Conservation (phyloP, 2,888 invertebrate species). For the Cosmopolites sordidus region DNA sequence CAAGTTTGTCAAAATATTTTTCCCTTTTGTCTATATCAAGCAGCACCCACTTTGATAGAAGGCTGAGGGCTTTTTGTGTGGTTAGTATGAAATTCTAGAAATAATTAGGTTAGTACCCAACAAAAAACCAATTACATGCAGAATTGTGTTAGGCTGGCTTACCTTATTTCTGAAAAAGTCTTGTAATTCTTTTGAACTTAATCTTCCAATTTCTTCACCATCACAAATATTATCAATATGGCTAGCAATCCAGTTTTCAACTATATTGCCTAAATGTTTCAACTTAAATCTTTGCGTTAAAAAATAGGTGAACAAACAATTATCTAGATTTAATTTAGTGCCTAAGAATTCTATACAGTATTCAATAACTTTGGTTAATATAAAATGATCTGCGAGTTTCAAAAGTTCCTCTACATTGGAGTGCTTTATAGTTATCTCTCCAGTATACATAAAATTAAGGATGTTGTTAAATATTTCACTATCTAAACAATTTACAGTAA, state of each 20-base stretch:
- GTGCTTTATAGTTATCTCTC: constrained; percentile 56
- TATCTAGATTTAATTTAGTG: constrained; percentile 57
- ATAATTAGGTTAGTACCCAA: background rate
- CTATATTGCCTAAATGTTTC: constrained; percentile 54
- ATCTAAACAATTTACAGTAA: constrained; percentile 55
- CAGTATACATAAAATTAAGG: constrained; percentile 64
- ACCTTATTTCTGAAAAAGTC: constrained; percentile 55
- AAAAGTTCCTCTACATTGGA: constrained; percentile 59
- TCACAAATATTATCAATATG: constrained; percentile 53
- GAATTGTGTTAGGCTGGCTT: no score
- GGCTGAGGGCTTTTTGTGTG: constrained; percentile 47
- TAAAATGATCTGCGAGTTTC: constrained; percentile 59
- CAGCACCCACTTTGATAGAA: constrained; percentile 55
- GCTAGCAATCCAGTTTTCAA: constrained; percentile 53
- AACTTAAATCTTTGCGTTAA: constrained; percentile 58
- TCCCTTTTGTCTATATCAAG: constrained; percentile 52
- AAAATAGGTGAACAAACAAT: constrained; percentile 59
- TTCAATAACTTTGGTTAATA: constrained; percentile 56
- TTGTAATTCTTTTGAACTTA: constrained; percentile 50
- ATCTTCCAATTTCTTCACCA: constrained; percentile 53
- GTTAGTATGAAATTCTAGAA: constrained; percentile 45
- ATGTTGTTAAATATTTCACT: constrained; percentile 56
- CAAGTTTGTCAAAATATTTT: constrained; percentile 52
- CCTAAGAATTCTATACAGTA: constrained; percentile 63
- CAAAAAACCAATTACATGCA: background rate